Evolutionary conservation across 2,797 vertebrate genomes (phyloP).

Genomic region (Leptatherina wallacei): DNA sequence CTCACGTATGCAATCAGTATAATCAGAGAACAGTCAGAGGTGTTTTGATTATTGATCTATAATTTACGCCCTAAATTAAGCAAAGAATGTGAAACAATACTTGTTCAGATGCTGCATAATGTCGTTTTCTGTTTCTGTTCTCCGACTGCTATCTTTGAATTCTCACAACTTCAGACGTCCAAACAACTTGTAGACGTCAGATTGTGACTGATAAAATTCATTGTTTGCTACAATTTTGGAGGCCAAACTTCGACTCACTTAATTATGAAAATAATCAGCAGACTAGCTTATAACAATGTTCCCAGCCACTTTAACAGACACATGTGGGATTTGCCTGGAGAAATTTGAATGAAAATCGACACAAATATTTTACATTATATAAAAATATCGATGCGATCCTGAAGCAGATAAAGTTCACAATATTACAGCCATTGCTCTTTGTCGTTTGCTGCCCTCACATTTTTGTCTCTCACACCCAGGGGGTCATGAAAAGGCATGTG

Average conservation of each 20-base stretch:
- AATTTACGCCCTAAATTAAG: neutral
- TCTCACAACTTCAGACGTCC: neutral
- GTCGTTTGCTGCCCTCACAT: slow-evolving; percentile 36
- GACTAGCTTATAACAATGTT: neutral
- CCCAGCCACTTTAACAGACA: neutral
- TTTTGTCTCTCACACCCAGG: slow-evolving; percentile 57
- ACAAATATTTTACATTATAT: neutral
- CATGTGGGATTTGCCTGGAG: neutral
- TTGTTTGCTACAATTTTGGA: neutral
- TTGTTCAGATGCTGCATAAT: neutral
- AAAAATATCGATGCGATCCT: slow-evolving; percentile 1
- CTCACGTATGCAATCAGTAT: neutral
- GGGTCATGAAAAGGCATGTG: slow-evolving; percentile 61
- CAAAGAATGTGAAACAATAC: neutral
- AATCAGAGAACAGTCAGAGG: neutral
- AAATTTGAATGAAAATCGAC: neutral
- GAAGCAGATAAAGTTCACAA: neutral
- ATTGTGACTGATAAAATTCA: neutral
- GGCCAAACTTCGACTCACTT: neutral
- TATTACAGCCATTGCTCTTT: slow-evolving; percentile 3
- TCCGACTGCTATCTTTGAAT: neutral
- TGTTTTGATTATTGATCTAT: neutral
- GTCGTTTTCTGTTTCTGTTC: neutral
- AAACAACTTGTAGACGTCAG: neutral
- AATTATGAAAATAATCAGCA: neutral